phyloP scores from a whole-genome alignment of 2,113 vertebrate species.

The Taxidea taxus region DNA sequence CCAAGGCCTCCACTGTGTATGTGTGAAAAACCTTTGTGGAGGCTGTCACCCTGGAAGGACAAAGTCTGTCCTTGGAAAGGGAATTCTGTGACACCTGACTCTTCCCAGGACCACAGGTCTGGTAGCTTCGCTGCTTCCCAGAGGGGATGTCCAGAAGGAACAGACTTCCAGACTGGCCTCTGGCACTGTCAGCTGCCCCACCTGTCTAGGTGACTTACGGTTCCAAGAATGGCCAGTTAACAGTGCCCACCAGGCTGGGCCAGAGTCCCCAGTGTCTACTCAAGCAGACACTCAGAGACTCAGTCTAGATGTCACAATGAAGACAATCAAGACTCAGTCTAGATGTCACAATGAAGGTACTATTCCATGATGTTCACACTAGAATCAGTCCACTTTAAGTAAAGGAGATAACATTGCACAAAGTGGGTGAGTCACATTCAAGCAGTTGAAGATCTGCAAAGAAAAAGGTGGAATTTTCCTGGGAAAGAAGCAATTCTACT shows the following conservation, averaged over 20 bases:
- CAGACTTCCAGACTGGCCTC: not conserved
- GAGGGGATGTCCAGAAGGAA: not conserved
- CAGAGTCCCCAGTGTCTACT: no score
- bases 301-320: rapidly evolving
- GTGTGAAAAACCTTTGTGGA: not conserved
- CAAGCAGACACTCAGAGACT: no score
- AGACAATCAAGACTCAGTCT: no score
- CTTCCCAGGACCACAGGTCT: not conserved
- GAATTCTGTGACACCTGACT: not conserved
- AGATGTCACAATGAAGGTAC: rapidly evolving
- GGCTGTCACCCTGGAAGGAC: not conserved
- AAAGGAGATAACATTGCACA: rapidly evolving
- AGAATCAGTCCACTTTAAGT: not conserved
- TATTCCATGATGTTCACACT: not conserved
- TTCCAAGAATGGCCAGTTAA: not conserved
- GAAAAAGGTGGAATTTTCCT: no score
- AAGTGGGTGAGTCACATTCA: not conserved
- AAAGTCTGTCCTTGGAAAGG: not conserved
- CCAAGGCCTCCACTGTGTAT: not conserved
- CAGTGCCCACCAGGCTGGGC: not conserved
- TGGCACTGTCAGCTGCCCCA: not conserved
- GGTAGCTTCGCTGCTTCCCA: not conserved
- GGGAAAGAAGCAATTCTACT: not conserved
- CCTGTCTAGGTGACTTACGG: not conserved
- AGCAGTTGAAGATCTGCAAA: not conserved